Percentiles rank a stretch among this genome's conserved stretches.
Evolutionary conservation across 2,888 invertebrate genomes (phyloP).

Genomic region (Odontocerum albicorne): DNA sequence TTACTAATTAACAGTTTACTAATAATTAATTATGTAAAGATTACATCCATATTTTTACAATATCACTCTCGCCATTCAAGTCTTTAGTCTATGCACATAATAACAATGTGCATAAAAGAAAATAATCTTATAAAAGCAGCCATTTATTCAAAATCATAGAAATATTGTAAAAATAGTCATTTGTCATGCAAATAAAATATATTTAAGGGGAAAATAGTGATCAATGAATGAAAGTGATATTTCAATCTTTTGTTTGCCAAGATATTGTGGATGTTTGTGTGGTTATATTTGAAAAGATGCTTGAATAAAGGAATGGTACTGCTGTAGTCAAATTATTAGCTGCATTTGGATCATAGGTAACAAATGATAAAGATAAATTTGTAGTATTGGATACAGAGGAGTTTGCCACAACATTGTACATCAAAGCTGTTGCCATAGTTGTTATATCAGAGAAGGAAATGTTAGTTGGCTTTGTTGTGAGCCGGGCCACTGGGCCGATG

Average conservation of each 20-base stretch:
- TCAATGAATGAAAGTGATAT: too few relatives aligned
- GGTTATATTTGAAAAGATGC: slow-evolving; percentile 1
- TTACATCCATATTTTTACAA: too few relatives aligned
- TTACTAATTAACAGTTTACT: too few relatives aligned
- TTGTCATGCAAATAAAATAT: too few relatives aligned
- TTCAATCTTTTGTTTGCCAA: slow-evolving; percentile 11
- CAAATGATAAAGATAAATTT: neutral
- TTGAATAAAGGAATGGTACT: neutral
- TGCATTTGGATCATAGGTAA: neutral
- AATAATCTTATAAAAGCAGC: too few relatives aligned
- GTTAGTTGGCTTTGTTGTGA: slow-evolving; percentile 10
- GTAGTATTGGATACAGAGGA: neutral
- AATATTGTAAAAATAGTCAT: too few relatives aligned
- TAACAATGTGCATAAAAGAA: too few relatives aligned
- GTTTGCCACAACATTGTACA: neutral
- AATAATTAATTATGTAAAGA: too few relatives aligned
- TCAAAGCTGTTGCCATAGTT: slow-evolving; percentile 12
- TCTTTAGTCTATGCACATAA: too few relatives aligned
- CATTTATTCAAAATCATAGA: too few relatives aligned
- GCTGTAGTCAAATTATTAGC: neutral
- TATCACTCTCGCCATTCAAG: too few relatives aligned
- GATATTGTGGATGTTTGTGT: slow-evolving; percentile 11
- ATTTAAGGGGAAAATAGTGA: too few relatives aligned
- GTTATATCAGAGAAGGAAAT: slow-evolving; percentile 10
- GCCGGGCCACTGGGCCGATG: slow-evolving; percentile 41